Evolutionary conservation across 2,888 invertebrate species (phyloP).

Genomic region (Microplitis deprimator): DNA sequence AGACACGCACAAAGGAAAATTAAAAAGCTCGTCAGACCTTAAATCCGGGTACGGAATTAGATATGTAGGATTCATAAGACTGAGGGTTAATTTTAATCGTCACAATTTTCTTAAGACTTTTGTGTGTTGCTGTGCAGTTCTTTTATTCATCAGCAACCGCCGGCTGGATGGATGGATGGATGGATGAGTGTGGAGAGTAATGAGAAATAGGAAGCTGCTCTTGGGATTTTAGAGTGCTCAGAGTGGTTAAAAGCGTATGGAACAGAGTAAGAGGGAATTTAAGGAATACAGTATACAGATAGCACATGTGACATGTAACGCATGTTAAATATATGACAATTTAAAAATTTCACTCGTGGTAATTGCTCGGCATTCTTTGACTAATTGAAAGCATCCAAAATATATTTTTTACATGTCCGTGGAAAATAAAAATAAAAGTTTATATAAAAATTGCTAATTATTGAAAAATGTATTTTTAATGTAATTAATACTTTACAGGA

Average conservation of each 20-base stretch:
- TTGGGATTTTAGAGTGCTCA: neutral
- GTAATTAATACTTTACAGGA: constrained; percentile 44
- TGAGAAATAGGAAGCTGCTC: constrained; percentile 21
- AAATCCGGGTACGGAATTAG: constrained; percentile 66
- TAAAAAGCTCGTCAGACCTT: constrained; percentile 62
- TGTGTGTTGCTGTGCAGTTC: neutral
- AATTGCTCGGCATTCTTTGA: constrained; percentile 18
- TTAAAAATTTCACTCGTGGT: constrained; percentile 6
- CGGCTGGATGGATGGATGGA: neutral
- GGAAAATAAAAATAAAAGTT: neutral
- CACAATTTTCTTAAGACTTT: neutral
- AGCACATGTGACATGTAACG: constrained; percentile 20
- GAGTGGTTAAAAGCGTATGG: neutral
- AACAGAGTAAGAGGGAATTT: neutral
- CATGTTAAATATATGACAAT: constrained; percentile 11
- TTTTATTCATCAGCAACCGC: too few relatives aligned
- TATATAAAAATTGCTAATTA: neutral
- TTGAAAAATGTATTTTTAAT: neutral
- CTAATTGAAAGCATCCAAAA: constrained; percentile 18
- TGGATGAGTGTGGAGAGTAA: constrained; percentile 22
- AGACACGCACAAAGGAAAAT: neutral
- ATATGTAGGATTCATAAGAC: constrained; percentile 29
- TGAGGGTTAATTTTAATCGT: neutral
- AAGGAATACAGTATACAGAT: neutral
- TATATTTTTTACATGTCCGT: neutral